Evolutionary conservation across 2,113 vertebrate genomes (phyloP).

Genomic region (Pituophis catenifer): DNA sequence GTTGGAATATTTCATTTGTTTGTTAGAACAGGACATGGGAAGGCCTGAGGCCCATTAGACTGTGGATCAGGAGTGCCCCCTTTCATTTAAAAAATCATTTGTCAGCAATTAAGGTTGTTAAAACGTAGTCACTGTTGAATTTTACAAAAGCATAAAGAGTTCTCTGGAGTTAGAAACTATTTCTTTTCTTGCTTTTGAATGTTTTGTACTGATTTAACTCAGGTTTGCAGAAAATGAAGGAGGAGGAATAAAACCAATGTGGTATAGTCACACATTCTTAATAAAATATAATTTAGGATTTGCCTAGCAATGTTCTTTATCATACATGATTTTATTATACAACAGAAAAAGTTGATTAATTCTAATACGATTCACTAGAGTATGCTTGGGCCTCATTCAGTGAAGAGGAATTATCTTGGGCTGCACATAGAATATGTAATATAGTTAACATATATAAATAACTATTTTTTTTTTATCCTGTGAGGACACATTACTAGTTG

Average conservation of each 20-base stretch:
- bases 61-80: slow-evolving; percentile 12
- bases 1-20: background rate
- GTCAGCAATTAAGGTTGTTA: slow-evolving; percentile 19
- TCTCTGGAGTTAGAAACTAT: slow-evolving; percentile 8
- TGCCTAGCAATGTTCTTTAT: slow-evolving; percentile 21
- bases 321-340: slow-evolving; percentile 26
- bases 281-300: background rate
- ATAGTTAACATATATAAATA: background rate
- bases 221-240: background rate
- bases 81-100: slow-evolving; percentile 4
- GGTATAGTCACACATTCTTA: background rate
- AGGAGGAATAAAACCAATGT: slow-evolving; percentile 23
- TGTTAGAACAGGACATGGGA: background rate
- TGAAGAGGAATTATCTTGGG: background rate
- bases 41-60: background rate
- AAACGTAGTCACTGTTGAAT: slow-evolving; percentile 21
- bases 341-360: slow-evolving; percentile 36
- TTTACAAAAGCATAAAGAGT: slow-evolving; percentile 14
- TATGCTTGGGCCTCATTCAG: background rate
- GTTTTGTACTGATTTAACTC: slow-evolving; percentile 17
- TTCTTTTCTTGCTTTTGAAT: slow-evolving; percentile 27
- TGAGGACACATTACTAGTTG: background rate
- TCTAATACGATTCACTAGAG: background rate
- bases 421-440: background rate
- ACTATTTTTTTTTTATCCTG: background rate